A percentile compares a stretch with the other conserved stretches of the same genome.
phyloP scores from a whole-genome alignment of 30 jellyfish, hydroid and myxozoan species.

The Turritopsis rubra region DNA sequence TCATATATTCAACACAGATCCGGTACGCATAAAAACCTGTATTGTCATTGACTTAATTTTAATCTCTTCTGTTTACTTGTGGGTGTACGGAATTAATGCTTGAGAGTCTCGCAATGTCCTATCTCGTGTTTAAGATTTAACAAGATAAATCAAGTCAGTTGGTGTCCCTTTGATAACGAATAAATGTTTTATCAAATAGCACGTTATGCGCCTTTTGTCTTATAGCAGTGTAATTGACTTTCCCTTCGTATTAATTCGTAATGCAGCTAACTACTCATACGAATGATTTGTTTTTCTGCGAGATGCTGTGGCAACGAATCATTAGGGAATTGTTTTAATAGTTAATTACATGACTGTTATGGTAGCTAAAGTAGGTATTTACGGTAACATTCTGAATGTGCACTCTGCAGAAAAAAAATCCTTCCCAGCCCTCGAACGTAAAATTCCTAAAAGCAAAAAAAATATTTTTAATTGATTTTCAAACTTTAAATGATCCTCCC shows the following conservation, averaged over 20 bases:
- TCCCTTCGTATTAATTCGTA: background rate
- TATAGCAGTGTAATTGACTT: background rate
- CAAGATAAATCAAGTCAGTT: background rate
- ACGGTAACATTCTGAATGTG: background rate
- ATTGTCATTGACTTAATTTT: background rate
- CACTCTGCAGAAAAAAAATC: no score
- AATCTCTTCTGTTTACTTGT: background rate
- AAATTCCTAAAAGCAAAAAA: no score
- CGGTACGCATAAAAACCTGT: background rate
- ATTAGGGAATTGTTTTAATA: background rate
- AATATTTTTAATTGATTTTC: no score
- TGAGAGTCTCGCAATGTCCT: background rate
- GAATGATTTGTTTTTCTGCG: background rate
- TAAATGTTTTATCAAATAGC: background rate
- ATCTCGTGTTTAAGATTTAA: background rate
- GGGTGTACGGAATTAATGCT: background rate
- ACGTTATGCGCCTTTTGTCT: background rate
- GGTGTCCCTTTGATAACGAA: background rate
- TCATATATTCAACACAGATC: no score
- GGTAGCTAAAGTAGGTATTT: background rate
- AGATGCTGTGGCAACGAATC: background rate
- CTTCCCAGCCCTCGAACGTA: no score
- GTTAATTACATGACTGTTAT: background rate
- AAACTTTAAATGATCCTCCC: no score
- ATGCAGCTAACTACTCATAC: background rate